Evolutionary conservation across 2,797 vertebrate genomes (phyloP).

Genomic region (Semotilus atromaculatus): DNA sequence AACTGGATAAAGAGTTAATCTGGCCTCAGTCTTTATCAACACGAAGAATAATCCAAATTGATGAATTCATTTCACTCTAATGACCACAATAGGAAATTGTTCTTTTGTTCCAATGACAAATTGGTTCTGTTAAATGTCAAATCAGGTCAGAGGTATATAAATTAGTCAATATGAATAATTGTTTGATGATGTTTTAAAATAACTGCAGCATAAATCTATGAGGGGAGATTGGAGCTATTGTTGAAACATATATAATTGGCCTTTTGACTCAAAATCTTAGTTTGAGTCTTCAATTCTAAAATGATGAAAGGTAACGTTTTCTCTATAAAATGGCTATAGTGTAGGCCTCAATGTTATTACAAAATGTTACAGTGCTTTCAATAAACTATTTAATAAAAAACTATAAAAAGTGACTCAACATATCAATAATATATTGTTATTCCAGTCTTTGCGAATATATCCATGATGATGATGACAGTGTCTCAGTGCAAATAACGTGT

Average conservation of each 20-base stretch:
- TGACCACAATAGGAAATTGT: slow-evolving; percentile 73
- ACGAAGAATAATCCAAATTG: slow-evolving; percentile 74
- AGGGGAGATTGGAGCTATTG: background rate
- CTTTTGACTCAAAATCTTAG: background rate
- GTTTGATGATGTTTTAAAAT: slow-evolving; percentile 25
- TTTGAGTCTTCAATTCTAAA: background rate
- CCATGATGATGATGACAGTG: background rate
- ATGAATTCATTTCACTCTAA: slow-evolving; percentile 71
- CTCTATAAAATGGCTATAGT: background rate
- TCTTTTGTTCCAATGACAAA: slow-evolving; percentile 45
- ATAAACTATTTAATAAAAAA: background rate
- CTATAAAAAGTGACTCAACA: no score
- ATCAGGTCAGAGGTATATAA: background rate
- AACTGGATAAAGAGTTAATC: slow-evolving; percentile 76
- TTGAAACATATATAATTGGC: background rate
- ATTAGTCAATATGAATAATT: slow-evolving; percentile 40
- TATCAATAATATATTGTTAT: background rate
- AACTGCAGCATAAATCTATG: background rate
- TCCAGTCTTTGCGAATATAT: background rate
- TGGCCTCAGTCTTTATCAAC: slow-evolving; percentile 73
- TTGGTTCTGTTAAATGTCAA: slow-evolving; percentile 22
- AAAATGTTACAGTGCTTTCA: background rate
- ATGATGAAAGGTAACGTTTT: background rate
- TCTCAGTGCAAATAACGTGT: background rate
- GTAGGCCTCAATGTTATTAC: background rate